phyloP scores from a whole-genome alignment of 2,797 vertebrate species.

The Alectoris magna region DNA sequence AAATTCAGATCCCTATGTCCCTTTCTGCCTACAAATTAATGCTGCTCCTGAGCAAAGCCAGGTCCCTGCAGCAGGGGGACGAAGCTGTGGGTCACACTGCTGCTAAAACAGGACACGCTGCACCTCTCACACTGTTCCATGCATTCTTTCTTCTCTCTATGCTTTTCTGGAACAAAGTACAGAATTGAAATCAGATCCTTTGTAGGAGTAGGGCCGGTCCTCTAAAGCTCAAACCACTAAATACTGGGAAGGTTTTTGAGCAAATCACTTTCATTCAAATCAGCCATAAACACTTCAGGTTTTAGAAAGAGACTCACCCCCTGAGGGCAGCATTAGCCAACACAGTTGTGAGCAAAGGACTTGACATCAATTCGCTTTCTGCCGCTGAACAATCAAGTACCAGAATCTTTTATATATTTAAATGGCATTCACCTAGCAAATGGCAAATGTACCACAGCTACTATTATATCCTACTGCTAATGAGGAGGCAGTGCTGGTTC shows the following conservation, averaged over 20 bases:
- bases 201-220: neutral
- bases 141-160: neutral
- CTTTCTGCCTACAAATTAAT: neutral
- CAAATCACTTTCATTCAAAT: constrained; percentile 49
- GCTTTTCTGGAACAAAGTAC: neutral
- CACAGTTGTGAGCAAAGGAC: constrained; percentile 51
- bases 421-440: neutral
- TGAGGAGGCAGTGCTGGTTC: constrained; percentile 1
- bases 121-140: neutral
- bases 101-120: neutral
- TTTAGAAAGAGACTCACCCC: constrained; percentile 61
- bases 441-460: constrained; percentile 6
- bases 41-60: neutral
- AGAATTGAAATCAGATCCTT: neutral
- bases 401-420: neutral
- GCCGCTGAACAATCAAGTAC: neutral
- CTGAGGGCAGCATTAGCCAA: constrained; percentile 72
- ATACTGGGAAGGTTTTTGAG: neutral
- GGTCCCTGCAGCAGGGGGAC: neutral
- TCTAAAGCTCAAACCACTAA: neutral
- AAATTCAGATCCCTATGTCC: neutral
- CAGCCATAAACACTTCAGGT: constrained; percentile 47
- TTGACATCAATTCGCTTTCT: constrained; percentile 13
- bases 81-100: neutral
- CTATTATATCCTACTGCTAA: neutral